Base-by-base conservation (phyloP, 2,113 vertebrate species). In the Zosterops borbonicus region DNA sequence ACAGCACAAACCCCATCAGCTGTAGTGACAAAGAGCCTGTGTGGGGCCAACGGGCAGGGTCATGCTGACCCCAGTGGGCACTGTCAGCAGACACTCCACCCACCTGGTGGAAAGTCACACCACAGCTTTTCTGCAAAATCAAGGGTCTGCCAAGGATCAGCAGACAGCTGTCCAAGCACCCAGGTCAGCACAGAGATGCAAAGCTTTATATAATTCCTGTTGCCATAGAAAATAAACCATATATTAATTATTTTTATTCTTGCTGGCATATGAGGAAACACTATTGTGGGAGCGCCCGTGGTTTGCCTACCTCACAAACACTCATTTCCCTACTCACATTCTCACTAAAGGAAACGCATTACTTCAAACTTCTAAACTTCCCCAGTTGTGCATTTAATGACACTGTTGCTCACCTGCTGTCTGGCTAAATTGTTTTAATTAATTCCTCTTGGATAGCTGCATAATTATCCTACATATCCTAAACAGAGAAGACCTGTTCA, bases 241-340 rank as follows among this genome's bases (percentile, higher is more conserved):
- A 5, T 18, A 76, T 73, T 60, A 22, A 7, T 50, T 62, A 18
- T 11, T 74, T 78, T 46, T 59, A 44, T 75, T 87, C 44, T 44
- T 87, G 6, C 33, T 82, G 33, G 20, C 14, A 53, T 14, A 20
- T 19, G 9, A 87, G 46, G 70, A 70, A 82, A 53, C 21, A n/a
- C 14, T 44, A 8, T 6, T 24, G 35, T 50, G 28, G 18, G 11
- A 78, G 37, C 2, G 14, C 0, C 0, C 10, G 5, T 60, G 19
- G 14, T 49, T 81, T 78, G 35, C 20, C 58, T 87, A 8, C 27
- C n/a, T 74, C 59, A 41, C 1, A 2, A 16, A 23, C 7, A 49
- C 16, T 25, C 2, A 39, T 39, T 39, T 39, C 39, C 39, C 39
- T 39, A 29, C 5, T 16, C 37, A 70, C 7, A 52, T 68, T 92